Conservation (phyloP, 1,140 invertebrate species). For the Acarapis woodi region DNA sequence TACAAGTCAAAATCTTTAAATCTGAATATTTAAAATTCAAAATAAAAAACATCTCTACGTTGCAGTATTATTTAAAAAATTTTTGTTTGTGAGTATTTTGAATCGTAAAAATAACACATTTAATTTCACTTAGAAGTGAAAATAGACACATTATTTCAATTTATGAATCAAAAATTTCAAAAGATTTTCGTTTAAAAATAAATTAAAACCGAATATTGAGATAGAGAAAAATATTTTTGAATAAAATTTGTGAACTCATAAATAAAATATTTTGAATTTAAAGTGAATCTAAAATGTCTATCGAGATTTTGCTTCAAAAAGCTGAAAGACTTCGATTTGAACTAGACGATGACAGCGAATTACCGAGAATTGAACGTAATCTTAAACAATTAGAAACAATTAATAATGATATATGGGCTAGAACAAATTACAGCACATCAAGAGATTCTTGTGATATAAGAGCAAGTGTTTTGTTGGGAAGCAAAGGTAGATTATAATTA, state of each 20-base stretch:
- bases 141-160: too few species aligned
- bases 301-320: constrained; percentile 55
- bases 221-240: too few species aligned
- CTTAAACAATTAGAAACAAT: constrained; percentile 66
- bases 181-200: background rate
- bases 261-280: background rate
- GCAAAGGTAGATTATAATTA: too few species aligned
- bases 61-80: too few species aligned
- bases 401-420: constrained; percentile 55
- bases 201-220: too few species aligned
- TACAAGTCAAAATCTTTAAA: too few species aligned
- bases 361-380: constrained; percentile 48
- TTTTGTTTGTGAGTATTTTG: too few species aligned
- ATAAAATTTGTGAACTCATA: background rate
- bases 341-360: constrained; percentile 45
- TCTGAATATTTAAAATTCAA: too few species aligned
- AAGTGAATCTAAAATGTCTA: constrained; percentile 15
- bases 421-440: constrained; percentile 34
- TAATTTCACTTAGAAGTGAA: background rate
- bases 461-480: constrained; percentile 67
- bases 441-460: constrained; percentile 48
- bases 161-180: background rate
- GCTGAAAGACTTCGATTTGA: constrained; percentile 65
- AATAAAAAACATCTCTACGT: too few species aligned
- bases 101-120: too few species aligned